Percentiles rank a stretch among this genome's conserved stretches.
phyloP scores from a whole-genome alignment of 2,888 invertebrate species.

The Temnothorax rugatulus region DNA sequence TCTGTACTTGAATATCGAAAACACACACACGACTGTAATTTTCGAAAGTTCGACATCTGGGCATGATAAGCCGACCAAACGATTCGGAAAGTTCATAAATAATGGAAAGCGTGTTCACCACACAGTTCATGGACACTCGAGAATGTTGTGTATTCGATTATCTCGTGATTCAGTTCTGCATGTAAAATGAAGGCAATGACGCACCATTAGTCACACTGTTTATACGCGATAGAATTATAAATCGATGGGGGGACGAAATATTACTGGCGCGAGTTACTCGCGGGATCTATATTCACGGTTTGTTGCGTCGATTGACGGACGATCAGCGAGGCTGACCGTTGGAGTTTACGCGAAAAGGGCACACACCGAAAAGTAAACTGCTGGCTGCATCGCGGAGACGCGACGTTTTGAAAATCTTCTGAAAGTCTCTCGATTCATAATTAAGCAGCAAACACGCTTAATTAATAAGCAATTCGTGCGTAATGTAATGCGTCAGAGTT shows the following conservation, averaged over 20 bases:
- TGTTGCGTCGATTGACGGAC: not conserved
- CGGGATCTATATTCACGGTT: conserved; percentile 7
- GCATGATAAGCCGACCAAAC: not conserved
- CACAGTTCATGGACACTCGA: conserved; percentile 70
- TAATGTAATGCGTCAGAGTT: conserved; percentile 37
- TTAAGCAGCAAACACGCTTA: not conserved
- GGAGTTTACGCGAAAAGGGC: not conserved
- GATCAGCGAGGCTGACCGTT: not conserved
- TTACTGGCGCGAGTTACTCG: not conserved
- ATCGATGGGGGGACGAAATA: conserved; percentile 57
- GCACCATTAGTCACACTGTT: conserved; percentile 72
- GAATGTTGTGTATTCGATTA: conserved; percentile 61
- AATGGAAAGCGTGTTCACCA: conserved; percentile 61
- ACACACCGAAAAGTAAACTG: not conserved
- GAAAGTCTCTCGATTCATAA: conserved; percentile 20
- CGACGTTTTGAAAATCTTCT: not conserved
- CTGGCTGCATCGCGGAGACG: not conserved
- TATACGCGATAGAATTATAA: conserved; percentile 68
- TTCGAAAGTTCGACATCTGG: not conserved
- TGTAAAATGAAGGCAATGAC: conserved; percentile 68
- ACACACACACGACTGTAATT: not conserved
- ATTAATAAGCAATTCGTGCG: conserved; percentile 4
- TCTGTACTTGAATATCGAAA: not conserved
- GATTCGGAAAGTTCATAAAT: conserved; percentile 34
- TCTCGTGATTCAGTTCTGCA: conserved; percentile 75